phyloP scores from a whole-genome alignment of 2,888 invertebrate genomes.

The Melipona beecheii region DNA sequence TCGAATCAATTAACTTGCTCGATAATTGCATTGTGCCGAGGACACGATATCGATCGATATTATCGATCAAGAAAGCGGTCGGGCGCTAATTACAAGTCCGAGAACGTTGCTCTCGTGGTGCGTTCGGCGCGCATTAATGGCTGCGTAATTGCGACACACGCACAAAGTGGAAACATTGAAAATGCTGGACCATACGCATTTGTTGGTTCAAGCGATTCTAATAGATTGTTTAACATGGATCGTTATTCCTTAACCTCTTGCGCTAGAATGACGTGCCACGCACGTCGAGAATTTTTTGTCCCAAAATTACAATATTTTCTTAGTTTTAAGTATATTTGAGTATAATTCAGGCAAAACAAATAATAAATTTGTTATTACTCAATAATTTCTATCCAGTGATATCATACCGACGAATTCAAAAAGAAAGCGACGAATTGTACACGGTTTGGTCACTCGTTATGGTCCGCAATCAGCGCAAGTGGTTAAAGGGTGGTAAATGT shows the following conservation, averaged over 20 bases:
- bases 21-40: conserved; percentile 1
- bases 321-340: too few species aligned
- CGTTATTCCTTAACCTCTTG: conserved; percentile 4
- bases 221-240: conserved; percentile 7
- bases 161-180: conserved; percentile 26
- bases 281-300: too few species aligned
- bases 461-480: too few species aligned
- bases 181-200: conserved; percentile 28
- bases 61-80: conserved; percentile 33
- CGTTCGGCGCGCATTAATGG: conserved; percentile 46
- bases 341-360: too few species aligned
- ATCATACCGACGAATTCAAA: too few species aligned
- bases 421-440: too few species aligned
- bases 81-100: conserved; percentile 48
- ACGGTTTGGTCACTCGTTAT: too few species aligned
- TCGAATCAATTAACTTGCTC: conserved; percentile 15
- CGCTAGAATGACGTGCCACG: too few species aligned
- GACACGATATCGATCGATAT: conserved; percentile 29
- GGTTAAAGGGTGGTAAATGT: conserved; percentile 3
- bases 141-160: conserved; percentile 39
- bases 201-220: conserved; percentile 22
- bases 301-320: too few species aligned
- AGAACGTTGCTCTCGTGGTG: conserved; percentile 17
- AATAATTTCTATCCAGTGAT: too few species aligned
- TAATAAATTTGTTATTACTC: too few species aligned